Evolutionary conservation across 1,140 invertebrate genomes (phyloP), one percentile per base, ranked within the genome.

Genomic region (Ctenoplectra terminalis): DNA sequence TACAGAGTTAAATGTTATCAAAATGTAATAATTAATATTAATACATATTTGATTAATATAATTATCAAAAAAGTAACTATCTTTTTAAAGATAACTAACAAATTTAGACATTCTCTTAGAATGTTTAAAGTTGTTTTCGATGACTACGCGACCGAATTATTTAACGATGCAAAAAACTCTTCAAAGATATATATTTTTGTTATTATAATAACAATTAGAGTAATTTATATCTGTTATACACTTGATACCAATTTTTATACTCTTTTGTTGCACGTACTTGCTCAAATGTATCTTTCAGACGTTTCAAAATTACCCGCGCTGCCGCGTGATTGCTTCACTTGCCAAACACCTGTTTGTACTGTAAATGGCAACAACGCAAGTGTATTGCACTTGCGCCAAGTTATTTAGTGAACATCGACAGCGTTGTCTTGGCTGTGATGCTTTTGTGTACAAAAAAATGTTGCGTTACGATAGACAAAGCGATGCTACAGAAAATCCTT

Each of bases 391-490:
- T 50, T 71, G 75, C 67, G 81, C 75, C 6, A 48, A 64, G 50
- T 70, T 52, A 5, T 9, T 67, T 3, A 48, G 20, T 43, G 15
- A 11, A 60, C 46, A 48, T 72, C 50, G 73, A 66, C 56, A 52
- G 60, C 31, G 67, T 63, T 56, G 23, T 8, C 20, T 72, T 17
- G 63, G 13, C 20, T 48, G 61, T 6, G 46, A 72, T 50, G 31
- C n/a, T 40, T n/a, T 64, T 73, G 50, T 52, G 29, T 13, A 23
- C 13, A 2, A 26, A 81, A n/a, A 60, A 63, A 88, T 85, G 82
- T 61, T 34, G 40, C 31, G 52, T 54, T 72, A 60, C 34, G 31
- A 43, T 20, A 60, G 23, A 52, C 46, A 56, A 52, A 82, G 31
- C 1, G n/a, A 74, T 73, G 23, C 52, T 40, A 54, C n/a, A 61